Evolutionary conservation across 23 tunicate genomes (phyloP), one percentile per base, ranked within the genome.

Genomic region (Trididemnum miniatum): DNA sequence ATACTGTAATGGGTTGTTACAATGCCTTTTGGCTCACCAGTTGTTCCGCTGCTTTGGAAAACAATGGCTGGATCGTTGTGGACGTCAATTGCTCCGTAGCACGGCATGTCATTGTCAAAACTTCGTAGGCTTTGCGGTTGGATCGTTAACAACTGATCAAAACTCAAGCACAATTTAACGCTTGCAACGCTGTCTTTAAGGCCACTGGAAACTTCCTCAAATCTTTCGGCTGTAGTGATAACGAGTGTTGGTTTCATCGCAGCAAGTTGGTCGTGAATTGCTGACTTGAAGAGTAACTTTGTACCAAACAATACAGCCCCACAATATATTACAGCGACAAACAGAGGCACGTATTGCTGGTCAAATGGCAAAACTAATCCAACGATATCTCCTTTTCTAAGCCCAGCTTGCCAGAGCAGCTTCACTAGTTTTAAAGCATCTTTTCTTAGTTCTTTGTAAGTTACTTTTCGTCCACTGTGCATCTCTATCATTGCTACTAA

Each of bases 21-120:
- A 31, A 77, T 37, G 9, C 82, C 82, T 77, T 77, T 77, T 32
- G 82, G 82, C 4, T 52, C 5, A 18, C 82, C 82, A 23, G 82
- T 77, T 52, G 82, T 77, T 29, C 82, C 82, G 31, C 82, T 77
- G 26, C 60, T 39, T 39, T 74, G 62, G 31, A 23, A 49, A 38
- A 74, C 23, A n/a, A 74, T 23, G 4, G 24, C 59, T 22, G 62
- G 31, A 24, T 74, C 79, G 26, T 74, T 74, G 62, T 39, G 62
- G 20, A 74, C 79, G 30, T 74, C 79, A 40, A 74, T 31, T 12
- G 2, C 9, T 30, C 75, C 75, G 38, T 67, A 67, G 32, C 37
- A 30, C 32, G 75, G 75, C 38, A 67, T 30, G n/a, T 67, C 75
- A 67, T 67, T 32, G 37, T 67, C 38, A 5, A 12, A 12, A 30